Evolutionary conservation across 1,140 invertebrate species (phyloP).

Genomic region (Saccostrea glomerata): DNA sequence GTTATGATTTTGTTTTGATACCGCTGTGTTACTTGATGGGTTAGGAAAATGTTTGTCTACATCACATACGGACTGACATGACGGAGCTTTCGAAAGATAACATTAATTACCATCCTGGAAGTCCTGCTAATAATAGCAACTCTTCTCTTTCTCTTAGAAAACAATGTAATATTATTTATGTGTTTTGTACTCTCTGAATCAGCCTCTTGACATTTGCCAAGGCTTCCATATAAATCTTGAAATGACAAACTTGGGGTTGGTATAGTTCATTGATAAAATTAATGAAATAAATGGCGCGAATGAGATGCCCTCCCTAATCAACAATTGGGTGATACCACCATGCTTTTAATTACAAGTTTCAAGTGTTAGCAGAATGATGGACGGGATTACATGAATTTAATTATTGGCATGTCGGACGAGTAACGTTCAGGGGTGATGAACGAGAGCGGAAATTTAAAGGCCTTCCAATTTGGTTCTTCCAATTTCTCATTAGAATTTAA

Average conservation of each 20-base stretch:
- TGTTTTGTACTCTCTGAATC: constrained; percentile 19
- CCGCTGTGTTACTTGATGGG: constrained; percentile 19
- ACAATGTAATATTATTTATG: constrained; percentile 35
- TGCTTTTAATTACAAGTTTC: constrained; percentile 35
- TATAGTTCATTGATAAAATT: constrained; percentile 39
- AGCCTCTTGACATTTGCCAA: constrained; percentile 23
- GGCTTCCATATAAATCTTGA: constrained; percentile 34
- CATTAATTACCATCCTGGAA: constrained; percentile 36
- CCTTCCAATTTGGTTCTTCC: not conserved
- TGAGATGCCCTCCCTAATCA: constrained; percentile 29
- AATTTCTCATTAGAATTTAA: constrained; percentile 5
- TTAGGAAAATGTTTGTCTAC: constrained; percentile 38
- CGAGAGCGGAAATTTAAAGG: constrained; percentile 18
- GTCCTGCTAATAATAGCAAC: constrained; percentile 19
- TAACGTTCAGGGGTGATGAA: constrained; percentile 34
- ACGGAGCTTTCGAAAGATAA: constrained; percentile 27
- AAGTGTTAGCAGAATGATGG: constrained; percentile 36
- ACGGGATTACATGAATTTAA: constrained; percentile 30
- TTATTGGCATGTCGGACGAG: constrained; percentile 19
- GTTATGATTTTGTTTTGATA: constrained; percentile 28
- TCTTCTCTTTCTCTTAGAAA: constrained; percentile 1
- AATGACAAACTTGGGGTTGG: constrained; percentile 33
- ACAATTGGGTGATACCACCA: not conserved
- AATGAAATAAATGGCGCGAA: constrained; percentile 36
- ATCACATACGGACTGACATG: constrained; percentile 35